phyloP scores from a whole-genome alignment of 2,113 vertebrate species.

The Rostratula benghalensis region DNA sequence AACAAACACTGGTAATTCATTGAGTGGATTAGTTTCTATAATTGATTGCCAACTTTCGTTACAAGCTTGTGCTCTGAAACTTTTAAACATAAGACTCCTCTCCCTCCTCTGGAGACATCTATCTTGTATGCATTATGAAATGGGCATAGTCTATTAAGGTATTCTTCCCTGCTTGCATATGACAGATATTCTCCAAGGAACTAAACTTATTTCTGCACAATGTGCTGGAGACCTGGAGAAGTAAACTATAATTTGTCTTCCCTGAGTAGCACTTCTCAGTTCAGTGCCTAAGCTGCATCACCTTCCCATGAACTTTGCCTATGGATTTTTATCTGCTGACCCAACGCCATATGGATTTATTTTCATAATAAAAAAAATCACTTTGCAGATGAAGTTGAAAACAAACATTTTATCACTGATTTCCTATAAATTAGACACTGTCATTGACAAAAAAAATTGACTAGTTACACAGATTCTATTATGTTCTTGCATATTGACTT shows the following conservation, averaged over 20 bases:
- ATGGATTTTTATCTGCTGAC: constrained; percentile 70
- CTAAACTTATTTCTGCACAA: constrained; percentile 80
- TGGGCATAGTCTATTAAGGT: constrained; percentile 65
- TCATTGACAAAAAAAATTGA: constrained; percentile 47
- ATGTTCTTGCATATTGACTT: constrained; percentile 71
- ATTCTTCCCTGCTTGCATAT: constrained; percentile 74
- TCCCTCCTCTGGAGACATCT: constrained; percentile 31
- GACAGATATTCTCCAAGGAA: constrained; percentile 83
- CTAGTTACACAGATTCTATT: constrained; percentile 63
- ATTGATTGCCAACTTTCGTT: constrained; percentile 10
- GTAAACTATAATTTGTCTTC: constrained; percentile 76
- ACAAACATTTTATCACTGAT: constrained; percentile 69
- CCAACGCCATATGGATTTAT: constrained; percentile 67
- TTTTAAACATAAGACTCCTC: constrained; percentile 12
- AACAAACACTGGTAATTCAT: not conserved
- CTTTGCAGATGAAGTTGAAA: constrained; percentile 69
- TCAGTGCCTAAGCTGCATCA: constrained; percentile 69
- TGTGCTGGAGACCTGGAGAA: constrained; percentile 73
- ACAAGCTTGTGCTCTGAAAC: constrained; percentile 2
- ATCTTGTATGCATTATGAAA: constrained; percentile 59
- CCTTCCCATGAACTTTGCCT: constrained; percentile 81
- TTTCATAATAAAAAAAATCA: constrained; percentile 52
- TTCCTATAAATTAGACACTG: constrained; percentile 63
- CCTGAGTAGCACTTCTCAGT: constrained; percentile 59
- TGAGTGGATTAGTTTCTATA: not conserved